Percentiles rank a stretch among this genome's conserved stretches.
These are phyloP conservation scores for Setipinna tenuifilis DNA, from an alignment of 2,797 vertebrate genomes.

Conservation along the genomic window DNA sequence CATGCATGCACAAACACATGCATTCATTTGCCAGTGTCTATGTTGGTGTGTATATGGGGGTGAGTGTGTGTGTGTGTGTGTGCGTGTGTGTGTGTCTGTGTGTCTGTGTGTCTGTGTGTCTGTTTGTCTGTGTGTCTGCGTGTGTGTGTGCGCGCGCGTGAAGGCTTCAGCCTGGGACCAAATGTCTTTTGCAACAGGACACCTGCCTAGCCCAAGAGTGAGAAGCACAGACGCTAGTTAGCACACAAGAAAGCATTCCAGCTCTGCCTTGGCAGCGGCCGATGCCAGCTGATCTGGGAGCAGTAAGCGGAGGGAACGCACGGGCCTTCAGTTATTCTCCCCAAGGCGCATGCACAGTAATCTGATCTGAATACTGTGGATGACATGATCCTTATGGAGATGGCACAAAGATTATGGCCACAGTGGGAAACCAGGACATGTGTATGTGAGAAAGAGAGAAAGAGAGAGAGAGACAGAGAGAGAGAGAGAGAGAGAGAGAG, in stretches of 20 bases:
- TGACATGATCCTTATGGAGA: neutral
- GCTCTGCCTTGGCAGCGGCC: neutral
- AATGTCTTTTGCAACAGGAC: neutral
- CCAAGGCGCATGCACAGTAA: too few species aligned
- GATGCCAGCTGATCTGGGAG: neutral
- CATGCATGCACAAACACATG: too few species aligned
- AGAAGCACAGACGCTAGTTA: neutral
- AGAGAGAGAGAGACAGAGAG: too few species aligned
- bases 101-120: too few species aligned
- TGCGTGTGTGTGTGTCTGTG: too few species aligned
- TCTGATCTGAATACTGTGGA: slow-evolving; percentile 5
- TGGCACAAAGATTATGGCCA: neutral
- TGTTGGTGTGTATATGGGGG: too few species aligned
- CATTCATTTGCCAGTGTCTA: too few species aligned
- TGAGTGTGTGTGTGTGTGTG: too few species aligned
- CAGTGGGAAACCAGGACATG: neutral
- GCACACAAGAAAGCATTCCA: neutral
- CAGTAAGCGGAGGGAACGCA: neutral
- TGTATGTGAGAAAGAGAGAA: too few species aligned
- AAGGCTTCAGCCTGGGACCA: neutral
- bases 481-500: neutral
- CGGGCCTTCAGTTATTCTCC: neutral
- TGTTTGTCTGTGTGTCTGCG: too few species aligned
- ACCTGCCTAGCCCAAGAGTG: neutral
- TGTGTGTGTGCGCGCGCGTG: too few species aligned